phyloP scores from a whole-genome alignment of 1,140 invertebrate species.

The Zaprionus inermis region DNA sequence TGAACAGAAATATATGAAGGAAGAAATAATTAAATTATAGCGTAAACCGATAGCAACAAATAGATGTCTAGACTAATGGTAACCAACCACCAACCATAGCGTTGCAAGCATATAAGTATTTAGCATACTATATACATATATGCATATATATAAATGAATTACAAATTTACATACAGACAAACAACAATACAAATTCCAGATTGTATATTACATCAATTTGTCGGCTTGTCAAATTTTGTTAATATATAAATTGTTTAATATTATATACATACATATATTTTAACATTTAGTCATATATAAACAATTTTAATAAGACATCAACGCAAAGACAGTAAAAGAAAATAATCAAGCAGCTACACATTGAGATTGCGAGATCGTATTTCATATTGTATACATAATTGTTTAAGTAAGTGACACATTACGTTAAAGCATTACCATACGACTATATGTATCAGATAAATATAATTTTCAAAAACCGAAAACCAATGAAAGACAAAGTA shows the following conservation, averaged over 20 bases:
- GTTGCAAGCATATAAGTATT: conserved; percentile 62
- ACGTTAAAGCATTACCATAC: conserved; percentile 63
- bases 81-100: conserved; percentile 35
- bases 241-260: conserved; percentile 69
- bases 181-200: conserved; percentile 37
- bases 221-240: conserved; percentile 77
- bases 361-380: conserved; percentile 48
- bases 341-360: conserved; percentile 50
- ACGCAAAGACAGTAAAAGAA: conserved; percentile 28
- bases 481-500: conserved; percentile 58
- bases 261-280: conserved; percentile 58
- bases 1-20: conserved; percentile 17
- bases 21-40: conserved; percentile 59
- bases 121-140: conserved; percentile 50
- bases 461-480: conserved; percentile 63
- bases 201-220: conserved; percentile 74
- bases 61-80: conserved; percentile 77
- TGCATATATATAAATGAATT: conserved; percentile 50
- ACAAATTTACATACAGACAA: conserved; percentile 22
- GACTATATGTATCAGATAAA: conserved; percentile 53
- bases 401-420: conserved; percentile 62
- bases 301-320: conserved; percentile 58
- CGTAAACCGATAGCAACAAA: conserved; percentile 57
- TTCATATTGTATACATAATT: conserved; percentile 45
- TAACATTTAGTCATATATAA: conserved; percentile 65